Percentiles rank a stretch among this genome's conserved stretches.
Evolutionary conservation across 1,140 invertebrate genomes (phyloP).

Genomic region (Aporrectodea caliginosa): DNA sequence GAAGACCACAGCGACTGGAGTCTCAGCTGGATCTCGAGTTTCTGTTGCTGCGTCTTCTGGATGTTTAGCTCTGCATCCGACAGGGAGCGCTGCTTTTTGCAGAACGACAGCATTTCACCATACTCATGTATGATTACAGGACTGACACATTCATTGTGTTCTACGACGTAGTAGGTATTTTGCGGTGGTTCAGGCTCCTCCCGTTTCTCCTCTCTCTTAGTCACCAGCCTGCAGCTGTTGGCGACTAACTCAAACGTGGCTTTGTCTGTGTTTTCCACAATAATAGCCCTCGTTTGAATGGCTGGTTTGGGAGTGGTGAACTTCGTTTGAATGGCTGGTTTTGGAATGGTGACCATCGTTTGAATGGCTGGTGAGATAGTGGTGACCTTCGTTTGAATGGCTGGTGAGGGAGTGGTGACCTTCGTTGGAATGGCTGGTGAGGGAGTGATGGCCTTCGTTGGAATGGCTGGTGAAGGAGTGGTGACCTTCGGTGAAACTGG

Average conservation of each 20-base stretch:
- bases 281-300: too few species aligned
- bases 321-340: too few species aligned
- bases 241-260: neutral
- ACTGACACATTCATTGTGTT: neutral
- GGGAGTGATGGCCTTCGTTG: neutral
- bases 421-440: neutral
- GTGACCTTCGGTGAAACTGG: neutral
- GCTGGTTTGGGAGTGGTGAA: too few species aligned
- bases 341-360: too few species aligned
- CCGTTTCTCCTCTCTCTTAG: too few species aligned
- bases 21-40: neutral
- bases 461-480: neutral
- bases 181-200: too few species aligned
- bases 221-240: neutral
- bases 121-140: neutral
- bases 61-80: neutral
- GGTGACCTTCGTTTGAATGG: too few species aligned
- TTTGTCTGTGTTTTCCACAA: neutral
- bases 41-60: neutral
- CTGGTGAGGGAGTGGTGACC: too few species aligned
- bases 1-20: neutral
- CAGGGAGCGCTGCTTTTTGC: neutral
- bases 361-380: too few species aligned
- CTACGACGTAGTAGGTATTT: neutral
- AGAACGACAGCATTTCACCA: neutral